phyloP scores from a whole-genome alignment of 2,113 vertebrate species.

The Neotragus moschatus region DNA sequence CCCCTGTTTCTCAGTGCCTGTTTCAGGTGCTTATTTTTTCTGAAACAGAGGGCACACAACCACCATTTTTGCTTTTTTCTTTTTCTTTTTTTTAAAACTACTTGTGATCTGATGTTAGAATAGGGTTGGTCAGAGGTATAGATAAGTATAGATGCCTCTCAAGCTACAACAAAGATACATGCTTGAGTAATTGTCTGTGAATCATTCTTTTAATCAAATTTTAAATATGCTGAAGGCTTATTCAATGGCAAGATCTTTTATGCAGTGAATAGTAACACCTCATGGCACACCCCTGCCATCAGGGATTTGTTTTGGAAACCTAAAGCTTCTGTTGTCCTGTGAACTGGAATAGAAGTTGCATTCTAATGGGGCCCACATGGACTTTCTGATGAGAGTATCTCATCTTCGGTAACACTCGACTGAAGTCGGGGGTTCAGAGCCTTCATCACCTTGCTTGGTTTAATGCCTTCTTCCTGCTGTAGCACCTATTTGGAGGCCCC shows the following conservation, averaged over 20 bases:
- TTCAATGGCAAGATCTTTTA: not conserved
- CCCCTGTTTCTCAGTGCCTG: not conserved
- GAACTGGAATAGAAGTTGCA: not conserved
- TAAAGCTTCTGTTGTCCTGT: not conserved
- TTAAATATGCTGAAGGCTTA: not conserved
- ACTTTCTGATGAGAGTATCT: not conserved
- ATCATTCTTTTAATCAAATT: not conserved
- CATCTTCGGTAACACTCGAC: not conserved
- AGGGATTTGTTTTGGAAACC: not conserved
- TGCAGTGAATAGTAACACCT: not conserved
- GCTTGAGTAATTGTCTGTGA: not conserved
- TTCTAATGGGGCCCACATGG: not conserved
- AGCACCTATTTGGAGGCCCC: not conserved
- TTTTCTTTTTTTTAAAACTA: not conserved
- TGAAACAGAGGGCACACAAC: not conserved
- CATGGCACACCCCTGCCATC: fast-evolving
- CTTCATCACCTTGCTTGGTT: not conserved
- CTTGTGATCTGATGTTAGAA: not conserved
- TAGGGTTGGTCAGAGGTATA: not conserved
- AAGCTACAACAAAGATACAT: not conserved
- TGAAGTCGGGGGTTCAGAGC: not conserved
- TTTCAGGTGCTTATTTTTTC: not conserved
- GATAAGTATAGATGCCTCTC: not conserved
- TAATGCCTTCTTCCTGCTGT: not conserved
- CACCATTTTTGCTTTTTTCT: not conserved